Evolutionary conservation across 2,888 invertebrate species (phyloP).

Genomic region (Ophioninae sp.): DNA sequence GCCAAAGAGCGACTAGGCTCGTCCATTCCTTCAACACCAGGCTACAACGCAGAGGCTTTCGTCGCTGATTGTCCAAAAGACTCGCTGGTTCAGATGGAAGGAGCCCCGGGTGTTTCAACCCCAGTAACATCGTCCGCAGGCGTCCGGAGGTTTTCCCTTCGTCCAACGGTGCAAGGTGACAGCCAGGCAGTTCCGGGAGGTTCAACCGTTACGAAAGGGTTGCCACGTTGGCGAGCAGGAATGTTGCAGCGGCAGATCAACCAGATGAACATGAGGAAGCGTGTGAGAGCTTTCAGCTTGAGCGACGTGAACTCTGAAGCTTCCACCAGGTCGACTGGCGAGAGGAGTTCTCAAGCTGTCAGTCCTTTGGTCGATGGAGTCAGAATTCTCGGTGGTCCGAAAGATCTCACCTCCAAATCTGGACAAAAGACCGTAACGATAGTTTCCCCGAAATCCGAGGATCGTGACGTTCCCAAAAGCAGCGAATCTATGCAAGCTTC

Average conservation of each 20-base stretch:
- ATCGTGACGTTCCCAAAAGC: conserved; percentile 32
- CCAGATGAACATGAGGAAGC: conserved; percentile 73
- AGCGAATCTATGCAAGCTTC: conserved; percentile 42
- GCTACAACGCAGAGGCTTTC: conserved; percentile 68
- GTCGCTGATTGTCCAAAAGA: conserved; percentile 74
- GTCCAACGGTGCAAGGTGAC: conserved; percentile 71
- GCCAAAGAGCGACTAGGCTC: conserved; percentile 63
- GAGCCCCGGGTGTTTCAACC: conserved; percentile 73
- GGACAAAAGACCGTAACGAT: conserved; percentile 75
- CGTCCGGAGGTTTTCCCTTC: conserved; percentile 73
- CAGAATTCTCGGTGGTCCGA: conserved; percentile 62
- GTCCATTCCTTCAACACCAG: conserved; percentile 63
- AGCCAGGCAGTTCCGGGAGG: conserved; percentile 49
- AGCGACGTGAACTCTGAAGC: conserved; percentile 75
- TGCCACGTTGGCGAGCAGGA: conserved; percentile 78
- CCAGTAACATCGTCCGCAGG: conserved; percentile 67
- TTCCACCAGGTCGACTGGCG: conserved; percentile 46
- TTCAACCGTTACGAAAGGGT: conserved; percentile 59
- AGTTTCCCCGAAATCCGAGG: conserved; percentile 69
- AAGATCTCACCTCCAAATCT: conserved; percentile 50
- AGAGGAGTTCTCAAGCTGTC: conserved; percentile 60
- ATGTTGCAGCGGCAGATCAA: conserved; percentile 77
- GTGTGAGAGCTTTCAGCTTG: conserved; percentile 77
- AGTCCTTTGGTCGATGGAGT: conserved; percentile 74
- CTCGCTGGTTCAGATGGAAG: conserved; percentile 74